phyloP scores from a whole-genome alignment of 1,140 invertebrate genomes.

The Copidosoma floridanum region DNA sequence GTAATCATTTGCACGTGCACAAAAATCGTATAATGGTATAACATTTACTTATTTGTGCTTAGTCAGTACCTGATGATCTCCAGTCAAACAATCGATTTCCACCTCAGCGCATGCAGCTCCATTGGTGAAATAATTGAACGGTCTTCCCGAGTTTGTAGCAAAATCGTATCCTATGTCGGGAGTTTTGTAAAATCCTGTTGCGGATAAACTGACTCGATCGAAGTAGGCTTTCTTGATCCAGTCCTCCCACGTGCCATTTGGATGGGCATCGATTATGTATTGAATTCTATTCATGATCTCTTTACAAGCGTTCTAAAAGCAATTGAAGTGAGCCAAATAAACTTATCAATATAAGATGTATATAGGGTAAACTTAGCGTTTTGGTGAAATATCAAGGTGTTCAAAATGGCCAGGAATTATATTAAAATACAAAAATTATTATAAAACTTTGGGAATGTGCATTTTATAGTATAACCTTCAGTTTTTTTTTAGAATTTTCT shows the following conservation, averaged over 20 bases:
- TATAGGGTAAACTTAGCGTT: neutral
- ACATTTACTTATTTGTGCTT: too few species aligned
- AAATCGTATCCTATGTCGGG: conserved; percentile 77
- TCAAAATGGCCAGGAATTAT: conserved; percentile 2
- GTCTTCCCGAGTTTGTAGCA: conserved; percentile 67
- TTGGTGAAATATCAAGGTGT: neutral
- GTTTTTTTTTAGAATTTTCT: too few species aligned
- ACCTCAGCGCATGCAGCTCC: conserved; percentile 79
- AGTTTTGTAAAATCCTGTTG: conserved; percentile 84
- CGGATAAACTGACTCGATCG: conserved; percentile 76
- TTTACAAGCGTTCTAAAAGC: conserved; percentile 74
- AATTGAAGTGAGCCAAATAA: neutral
- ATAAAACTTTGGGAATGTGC: neutral
- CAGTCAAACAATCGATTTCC: conserved; percentile 85
- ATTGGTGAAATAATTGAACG: conserved; percentile 81
- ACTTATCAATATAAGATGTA: neutral
- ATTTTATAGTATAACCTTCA: too few species aligned
- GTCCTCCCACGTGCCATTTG: conserved; percentile 80
- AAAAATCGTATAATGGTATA: too few species aligned
- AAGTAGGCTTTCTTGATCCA: conserved; percentile 83
- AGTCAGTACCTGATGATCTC: conserved; percentile 80
- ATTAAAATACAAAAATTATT: conserved; percentile 1
- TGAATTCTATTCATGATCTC: conserved; percentile 73
- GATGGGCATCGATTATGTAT: conserved; percentile 75
- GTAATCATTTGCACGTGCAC: too few species aligned